These are phyloP conservation scores for Zygaena filipendulae DNA, from an alignment of 2,888 invertebrate genomes.

Conservation along the genomic window DNA sequence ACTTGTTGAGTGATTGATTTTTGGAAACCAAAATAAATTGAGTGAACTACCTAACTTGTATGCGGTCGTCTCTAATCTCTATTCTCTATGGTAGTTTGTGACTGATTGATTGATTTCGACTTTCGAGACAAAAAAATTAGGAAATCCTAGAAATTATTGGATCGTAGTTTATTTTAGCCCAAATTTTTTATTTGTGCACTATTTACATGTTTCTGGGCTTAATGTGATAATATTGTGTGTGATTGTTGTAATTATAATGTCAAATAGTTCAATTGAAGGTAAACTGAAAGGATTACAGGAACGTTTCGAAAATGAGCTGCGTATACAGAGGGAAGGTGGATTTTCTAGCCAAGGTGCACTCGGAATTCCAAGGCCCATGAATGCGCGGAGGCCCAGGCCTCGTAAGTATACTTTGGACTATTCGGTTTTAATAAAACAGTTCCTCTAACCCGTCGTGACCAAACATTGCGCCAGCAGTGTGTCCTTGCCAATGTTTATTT, in stretches of 20 bases:
- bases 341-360: slow-evolving; percentile 68
- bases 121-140: too few relatives aligned
- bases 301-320: slow-evolving; percentile 73
- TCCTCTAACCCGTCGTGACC: neutral
- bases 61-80: too few relatives aligned
- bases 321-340: slow-evolving; percentile 73
- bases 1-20: too few relatives aligned
- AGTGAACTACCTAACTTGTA: too few relatives aligned
- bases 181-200: too few relatives aligned
- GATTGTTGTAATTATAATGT: slow-evolving; percentile 58
- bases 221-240: slow-evolving; percentile 25
- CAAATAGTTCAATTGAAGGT: slow-evolving; percentile 78
- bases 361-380: slow-evolving; percentile 58
- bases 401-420: slow-evolving; percentile 63
- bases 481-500: neutral
- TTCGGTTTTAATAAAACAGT: too few relatives aligned
- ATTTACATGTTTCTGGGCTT: too few relatives aligned
- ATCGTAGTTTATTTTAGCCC: too few relatives aligned
- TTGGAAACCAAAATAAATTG: too few relatives aligned
- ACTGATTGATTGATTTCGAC: too few relatives aligned
- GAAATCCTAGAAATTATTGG: too few relatives aligned
- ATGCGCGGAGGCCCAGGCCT: slow-evolving; percentile 72
- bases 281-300: slow-evolving; percentile 87
- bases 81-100: too few relatives aligned
- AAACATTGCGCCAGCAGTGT: neutral